Evolutionary conservation across 1,140 invertebrate species (phyloP), one percentile per base, ranked within the genome.

Genomic region (Zaprionus lachaisei): DNA sequence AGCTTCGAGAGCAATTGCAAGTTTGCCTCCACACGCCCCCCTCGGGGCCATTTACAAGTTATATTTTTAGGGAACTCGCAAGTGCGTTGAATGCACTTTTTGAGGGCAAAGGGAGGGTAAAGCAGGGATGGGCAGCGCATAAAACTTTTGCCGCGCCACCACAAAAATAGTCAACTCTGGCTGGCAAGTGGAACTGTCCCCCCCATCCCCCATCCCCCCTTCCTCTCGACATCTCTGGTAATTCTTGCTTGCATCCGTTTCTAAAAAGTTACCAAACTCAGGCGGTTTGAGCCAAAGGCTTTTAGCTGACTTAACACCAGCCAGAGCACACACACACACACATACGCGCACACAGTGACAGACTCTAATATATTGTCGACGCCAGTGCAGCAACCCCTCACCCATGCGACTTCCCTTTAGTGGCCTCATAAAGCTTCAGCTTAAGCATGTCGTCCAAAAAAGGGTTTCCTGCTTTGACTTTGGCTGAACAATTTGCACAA

Each of bases 231-330:
- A 2, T 38, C 37, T 55, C 62, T 58, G 62, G 74, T 89, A 84
- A 89, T 89, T 87, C 84, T 20, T 63, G 81, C 75, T 84, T 76
- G 84, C 84, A 79, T 89, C 84, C 84, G 84, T 79, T 89, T 73
- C 84, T 84, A 89, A 87, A 87, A 87, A 87, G 84, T 87, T 87
- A 83, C 74, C 72, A 79, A 87, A 77, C 84, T 87, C 81, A 89
- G 89, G 84, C 89, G 84, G 84, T 89, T 70, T 72, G 66, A 68
- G 49, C 71, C 78, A 81, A 81, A 89, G 84, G 84, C 84, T 87
- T 87, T 87, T 90, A 87, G 84, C 84, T 84, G 84, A 87, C 84
- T 89, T 89, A 87, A 87, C 84, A 86, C 83, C 80, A 83, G 70
- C 63, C 57, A 79, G 68, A 12, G 20, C 22, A 22, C 20, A 14